Evolutionary conservation across 2,113 vertebrate genomes (phyloP).

Genomic region (Tychaedon coryphoeus): DNA sequence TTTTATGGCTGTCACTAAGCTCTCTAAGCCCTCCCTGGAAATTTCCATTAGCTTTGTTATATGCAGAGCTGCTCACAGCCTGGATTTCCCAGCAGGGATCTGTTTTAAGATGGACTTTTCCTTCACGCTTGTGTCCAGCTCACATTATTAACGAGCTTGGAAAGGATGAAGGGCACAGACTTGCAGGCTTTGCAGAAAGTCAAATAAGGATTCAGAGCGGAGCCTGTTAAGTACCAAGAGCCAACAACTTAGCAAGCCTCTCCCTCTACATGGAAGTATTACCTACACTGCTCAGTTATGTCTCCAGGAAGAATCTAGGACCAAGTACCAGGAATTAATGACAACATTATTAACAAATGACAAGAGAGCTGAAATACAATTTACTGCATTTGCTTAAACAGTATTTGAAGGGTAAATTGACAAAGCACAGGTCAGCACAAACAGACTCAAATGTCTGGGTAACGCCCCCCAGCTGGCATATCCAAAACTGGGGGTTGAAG

Average conservation of each 20-base stretch:
- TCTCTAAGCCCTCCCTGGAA: slow-evolving; percentile 42
- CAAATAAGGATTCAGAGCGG: background rate
- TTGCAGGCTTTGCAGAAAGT: slow-evolving; percentile 8
- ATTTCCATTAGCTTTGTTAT: slow-evolving; percentile 57
- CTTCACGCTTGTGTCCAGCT: slow-evolving; percentile 27
- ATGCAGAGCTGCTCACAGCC: slow-evolving; percentile 15
- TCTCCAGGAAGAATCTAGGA: background rate
- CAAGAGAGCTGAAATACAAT: background rate
- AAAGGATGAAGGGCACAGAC: slow-evolving; percentile 14
- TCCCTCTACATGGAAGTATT: background rate
- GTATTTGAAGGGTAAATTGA: background rate
- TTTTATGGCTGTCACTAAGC: slow-evolving; percentile 53
- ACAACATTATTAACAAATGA: background rate
- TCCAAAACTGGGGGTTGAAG: background rate
- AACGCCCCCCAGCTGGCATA: background rate
- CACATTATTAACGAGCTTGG: slow-evolving; percentile 1
- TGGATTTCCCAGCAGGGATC: slow-evolving; percentile 30
- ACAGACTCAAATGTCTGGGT: background rate
- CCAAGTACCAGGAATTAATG: background rate
- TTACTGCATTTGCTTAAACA: background rate
- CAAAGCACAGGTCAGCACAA: background rate
- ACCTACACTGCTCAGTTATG: background rate
- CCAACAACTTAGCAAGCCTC: background rate
- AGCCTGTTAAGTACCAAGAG: background rate
- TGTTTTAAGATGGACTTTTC: background rate